Conservation (phyloP, 64 coral and sea anemone species). For the Astreopora myriophthalma region DNA sequence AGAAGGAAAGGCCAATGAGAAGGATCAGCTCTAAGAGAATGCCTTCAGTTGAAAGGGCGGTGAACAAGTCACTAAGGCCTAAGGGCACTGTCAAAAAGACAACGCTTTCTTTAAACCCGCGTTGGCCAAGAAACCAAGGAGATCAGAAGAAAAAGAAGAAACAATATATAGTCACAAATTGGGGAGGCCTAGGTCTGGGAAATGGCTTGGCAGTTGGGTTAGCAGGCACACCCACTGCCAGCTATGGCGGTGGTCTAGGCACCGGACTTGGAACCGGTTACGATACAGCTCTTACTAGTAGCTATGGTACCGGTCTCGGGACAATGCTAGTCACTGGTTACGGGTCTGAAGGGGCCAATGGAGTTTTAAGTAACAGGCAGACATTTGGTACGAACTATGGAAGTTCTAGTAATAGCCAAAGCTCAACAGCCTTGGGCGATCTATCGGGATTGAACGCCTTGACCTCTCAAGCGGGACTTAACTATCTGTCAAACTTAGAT, state of each 20-base stretch:
- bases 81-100: background rate
- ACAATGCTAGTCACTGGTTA: background rate
- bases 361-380: slow-evolving; percentile 47
- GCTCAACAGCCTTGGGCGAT: background rate
- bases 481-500: slow-evolving; percentile 5
- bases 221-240: background rate
- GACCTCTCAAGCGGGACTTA: slow-evolving; percentile 22
- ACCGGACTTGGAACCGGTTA: slow-evolving; percentile 16
- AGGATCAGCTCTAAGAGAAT: background rate
- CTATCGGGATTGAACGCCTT: slow-evolving; percentile 18
- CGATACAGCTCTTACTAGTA: background rate
- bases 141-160: slow-evolving; percentile 71
- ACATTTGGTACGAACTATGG: slow-evolving; percentile 59
- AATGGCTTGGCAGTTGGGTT: background rate
- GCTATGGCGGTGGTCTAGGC: background rate
- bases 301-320: slow-evolving; percentile 12
- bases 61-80: background rate
- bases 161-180: slow-evolving; percentile 73
- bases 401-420: slow-evolving; percentile 29
- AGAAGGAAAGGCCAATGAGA: background rate
- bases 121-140: slow-evolving; percentile 7
- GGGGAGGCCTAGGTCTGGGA: slow-evolving; percentile 29
- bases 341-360: slow-evolving; percentile 24
- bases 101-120: background rate
- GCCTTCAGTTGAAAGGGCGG: background rate